phyloP scores from a whole-genome alignment of 2,797 vertebrate species.

The Gadopsis bispinosus region DNA sequence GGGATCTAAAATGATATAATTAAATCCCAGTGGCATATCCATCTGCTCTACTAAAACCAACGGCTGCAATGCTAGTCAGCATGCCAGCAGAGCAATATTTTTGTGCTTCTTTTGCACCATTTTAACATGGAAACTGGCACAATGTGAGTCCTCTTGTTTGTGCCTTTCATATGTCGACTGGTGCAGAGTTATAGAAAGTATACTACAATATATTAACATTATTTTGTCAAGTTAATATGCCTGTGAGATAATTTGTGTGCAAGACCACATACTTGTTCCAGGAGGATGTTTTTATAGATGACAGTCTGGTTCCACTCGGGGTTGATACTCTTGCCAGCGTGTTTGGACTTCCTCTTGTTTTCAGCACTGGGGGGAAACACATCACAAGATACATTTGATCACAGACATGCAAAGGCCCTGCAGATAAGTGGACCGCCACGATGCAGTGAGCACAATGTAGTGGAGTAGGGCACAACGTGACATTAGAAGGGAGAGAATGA shows the following conservation, averaged over 20 bases:
- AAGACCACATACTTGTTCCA: slow-evolving; percentile 89
- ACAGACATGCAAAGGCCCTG: slow-evolving; percentile 24
- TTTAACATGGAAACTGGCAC: slow-evolving; percentile 4
- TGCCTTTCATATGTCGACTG: neutral
- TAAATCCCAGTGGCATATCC: slow-evolving; percentile 44
- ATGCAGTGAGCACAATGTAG: slow-evolving; percentile 46
- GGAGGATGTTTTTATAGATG: slow-evolving; percentile 98
- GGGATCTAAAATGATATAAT: slow-evolving; percentile 47
- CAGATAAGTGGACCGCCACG: slow-evolving; percentile 43
- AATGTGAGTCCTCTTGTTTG: neutral
- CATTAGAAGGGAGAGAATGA: slow-evolving; percentile 60
- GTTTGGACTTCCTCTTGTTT: slow-evolving; percentile 96
- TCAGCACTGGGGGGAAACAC: slow-evolving; percentile 88
- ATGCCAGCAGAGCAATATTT: slow-evolving; percentile 23
- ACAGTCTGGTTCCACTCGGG: slow-evolving; percentile 99
- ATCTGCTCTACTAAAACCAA: slow-evolving; percentile 57
- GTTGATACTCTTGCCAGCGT: slow-evolving; percentile 94
- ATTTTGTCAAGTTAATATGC: neutral
- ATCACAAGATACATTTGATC: slow-evolving; percentile 49
- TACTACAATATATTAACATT: neutral
- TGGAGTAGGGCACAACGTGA: slow-evolving; percentile 53
- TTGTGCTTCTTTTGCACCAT: neutral
- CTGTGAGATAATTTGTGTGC: neutral
- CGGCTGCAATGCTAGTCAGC: slow-evolving; percentile 9
- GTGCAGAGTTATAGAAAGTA: neutral